Base-by-base conservation (phyloP, 2,888 invertebrate genomes). In the Caenorhabditis sinica region DNA sequence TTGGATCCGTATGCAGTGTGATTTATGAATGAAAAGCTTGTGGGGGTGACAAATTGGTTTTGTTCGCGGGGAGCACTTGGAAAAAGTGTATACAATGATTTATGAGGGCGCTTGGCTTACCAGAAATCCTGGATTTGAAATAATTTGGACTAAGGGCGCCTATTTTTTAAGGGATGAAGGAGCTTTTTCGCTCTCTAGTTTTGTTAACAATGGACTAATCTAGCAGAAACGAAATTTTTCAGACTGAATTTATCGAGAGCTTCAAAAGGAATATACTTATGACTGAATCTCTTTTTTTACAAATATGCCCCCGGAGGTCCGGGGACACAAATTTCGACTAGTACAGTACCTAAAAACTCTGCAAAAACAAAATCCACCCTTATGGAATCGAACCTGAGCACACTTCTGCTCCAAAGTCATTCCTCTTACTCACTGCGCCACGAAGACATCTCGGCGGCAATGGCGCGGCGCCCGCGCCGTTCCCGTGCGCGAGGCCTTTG, bases 1-100 rank as follows among this genome's bases (percentile, higher is more conserved):
- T 71, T 71, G 56, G 71, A 43, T 71, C 56, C 71, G 40, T 56
- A 71, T 71, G 71, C 51, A 13, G n/a, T 13, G 23, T 58, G 71
- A 58, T 71, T 56, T 71, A 71, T 58, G 51, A 23, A 40, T 53
- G 51, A 36, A 23, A 33, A 53, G 25, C 6, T 25, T 20, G n/a
- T 13, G 33, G n/a, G 3, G n/a, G 3, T 43, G 43, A 63, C 40
- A 23, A 43, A 40, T 61, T 61, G 36, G 30, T 61, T 61, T 17
- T 40, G 36, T 17, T 58, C 17, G 20, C 11, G 28, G 5, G 56
- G n/a, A 15, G 33, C 33, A n/a, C n/a, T 36, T 13, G 13, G 11
- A 1, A 49, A 49, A 49, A 49, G 49, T 49, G 49, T 45, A 13
- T 13, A 40, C 6, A 40, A 11, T 40, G 40, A 40, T 40, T 40